phyloP scores from a whole-genome alignment of 1,140 invertebrate genomes.

The Aphidius ervi region DNA sequence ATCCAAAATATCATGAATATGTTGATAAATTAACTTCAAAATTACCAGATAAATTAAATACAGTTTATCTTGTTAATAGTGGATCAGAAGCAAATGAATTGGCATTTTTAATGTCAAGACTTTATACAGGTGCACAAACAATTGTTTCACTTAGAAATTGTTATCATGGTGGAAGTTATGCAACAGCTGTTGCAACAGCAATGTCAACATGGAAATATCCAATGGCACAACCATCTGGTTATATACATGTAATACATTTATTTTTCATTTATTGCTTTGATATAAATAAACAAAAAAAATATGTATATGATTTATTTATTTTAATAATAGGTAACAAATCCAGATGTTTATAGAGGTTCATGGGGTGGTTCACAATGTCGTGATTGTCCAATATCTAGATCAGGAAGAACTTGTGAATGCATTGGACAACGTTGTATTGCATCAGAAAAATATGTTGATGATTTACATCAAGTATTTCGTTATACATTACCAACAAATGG shows the following conservation, averaged over 20 bases:
- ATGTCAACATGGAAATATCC: conserved; percentile 76
- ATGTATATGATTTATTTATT: conserved; percentile 1
- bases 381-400: conserved; percentile 77
- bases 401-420: conserved; percentile 67
- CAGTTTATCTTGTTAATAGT: conserved; percentile 91
- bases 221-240: conserved; percentile 69
- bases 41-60: conserved; percentile 73
- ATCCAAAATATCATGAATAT: conserved; percentile 89
- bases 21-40: conserved; percentile 74
- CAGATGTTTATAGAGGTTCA: conserved; percentile 82
- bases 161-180: conserved; percentile 87
- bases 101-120: conserved; percentile 79
- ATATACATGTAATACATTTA: conserved; percentile 67
- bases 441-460: conserved; percentile 72
- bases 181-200: conserved; percentile 78
- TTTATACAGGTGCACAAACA: conserved; percentile 81
- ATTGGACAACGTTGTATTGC: conserved; percentile 63
- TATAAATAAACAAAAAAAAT: conserved; percentile 8
- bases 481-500: conserved; percentile 69
- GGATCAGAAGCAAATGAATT: conserved; percentile 97
- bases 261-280: conserved; percentile 30
- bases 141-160: conserved; percentile 81
- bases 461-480: conserved; percentile 75
- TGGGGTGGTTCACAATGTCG: conserved; percentile 87
- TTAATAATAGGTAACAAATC: conserved; percentile 70